phyloP scores from a whole-genome alignment of 2,797 vertebrate species.

The Micrastur ruficollis region DNA sequence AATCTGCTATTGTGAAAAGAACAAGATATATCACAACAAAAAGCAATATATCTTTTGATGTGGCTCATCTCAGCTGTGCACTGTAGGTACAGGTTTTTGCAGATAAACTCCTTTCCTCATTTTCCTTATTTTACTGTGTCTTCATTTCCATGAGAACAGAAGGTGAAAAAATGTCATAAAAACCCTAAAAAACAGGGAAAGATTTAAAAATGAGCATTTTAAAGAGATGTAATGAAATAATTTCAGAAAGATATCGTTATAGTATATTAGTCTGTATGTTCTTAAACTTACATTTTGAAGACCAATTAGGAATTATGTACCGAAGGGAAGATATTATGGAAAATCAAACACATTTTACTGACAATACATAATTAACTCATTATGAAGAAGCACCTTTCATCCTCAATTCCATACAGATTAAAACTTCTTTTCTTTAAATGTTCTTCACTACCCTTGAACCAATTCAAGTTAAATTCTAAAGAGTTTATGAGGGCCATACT shows the following conservation, averaged over 20 bases:
- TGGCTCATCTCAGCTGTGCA: neutral
- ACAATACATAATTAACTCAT: neutral
- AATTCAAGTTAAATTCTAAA: neutral
- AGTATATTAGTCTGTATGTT: neutral
- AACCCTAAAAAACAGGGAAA: neutral
- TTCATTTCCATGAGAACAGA: neutral
- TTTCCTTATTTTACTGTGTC: neutral
- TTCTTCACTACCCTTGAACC: neutral
- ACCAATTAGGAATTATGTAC: neutral
- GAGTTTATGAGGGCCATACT: neutral
- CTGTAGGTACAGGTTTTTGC: neutral
- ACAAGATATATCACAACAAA: neutral
- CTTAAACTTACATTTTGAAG: neutral
- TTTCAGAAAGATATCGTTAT: neutral
- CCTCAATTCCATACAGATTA: neutral
- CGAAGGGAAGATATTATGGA: neutral
- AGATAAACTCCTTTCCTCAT: neutral
- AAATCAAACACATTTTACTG: neutral
- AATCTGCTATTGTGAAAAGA: neutral
- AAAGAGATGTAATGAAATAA: neutral
- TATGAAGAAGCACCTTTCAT: neutral
- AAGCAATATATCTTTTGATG: neutral
- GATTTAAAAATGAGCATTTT: neutral
- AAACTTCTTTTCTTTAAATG: neutral
- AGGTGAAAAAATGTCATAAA: neutral